A percentile compares a stretch with the other conserved stretches of the same genome.
phyloP scores from a whole-genome alignment of 1,140 invertebrate genomes.

The Cheumatopsyche charites region DNA sequence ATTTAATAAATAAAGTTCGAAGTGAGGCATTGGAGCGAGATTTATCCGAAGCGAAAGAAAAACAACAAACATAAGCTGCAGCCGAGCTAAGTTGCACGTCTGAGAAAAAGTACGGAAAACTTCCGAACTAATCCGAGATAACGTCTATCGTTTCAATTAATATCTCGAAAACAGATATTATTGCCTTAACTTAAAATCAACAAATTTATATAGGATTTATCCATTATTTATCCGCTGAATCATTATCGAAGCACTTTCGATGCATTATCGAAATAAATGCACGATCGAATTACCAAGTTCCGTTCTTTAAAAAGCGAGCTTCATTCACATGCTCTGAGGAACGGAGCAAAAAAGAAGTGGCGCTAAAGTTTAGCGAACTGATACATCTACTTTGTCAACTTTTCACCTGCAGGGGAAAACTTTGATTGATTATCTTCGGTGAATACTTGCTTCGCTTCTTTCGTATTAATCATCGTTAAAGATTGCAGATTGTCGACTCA shows the following conservation, averaged over 20 bases:
- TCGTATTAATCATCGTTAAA: slow-evolving; percentile 25
- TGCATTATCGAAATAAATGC: too few species aligned
- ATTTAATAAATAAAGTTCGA: slow-evolving; percentile 4
- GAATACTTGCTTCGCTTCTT: slow-evolving; percentile 20
- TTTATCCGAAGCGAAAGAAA: not conserved
- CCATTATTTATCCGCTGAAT: too few species aligned
- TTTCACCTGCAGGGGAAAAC: slow-evolving; percentile 30
- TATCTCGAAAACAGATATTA: too few species aligned
- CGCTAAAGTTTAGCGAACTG: slow-evolving; percentile 1
- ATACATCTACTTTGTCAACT: slow-evolving; percentile 26
- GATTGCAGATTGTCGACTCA: slow-evolving; percentile 26
- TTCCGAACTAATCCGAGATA: not conserved
- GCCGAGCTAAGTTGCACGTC: not conserved
- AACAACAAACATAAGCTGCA: not conserved
- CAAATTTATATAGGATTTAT: too few species aligned
- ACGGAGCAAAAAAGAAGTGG: not conserved
- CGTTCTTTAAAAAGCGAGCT: too few species aligned
- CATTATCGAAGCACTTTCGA: too few species aligned
- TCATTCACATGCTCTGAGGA: not conserved
- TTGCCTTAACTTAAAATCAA: too few species aligned
- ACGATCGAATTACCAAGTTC: too few species aligned
- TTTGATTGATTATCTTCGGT: slow-evolving; percentile 29
- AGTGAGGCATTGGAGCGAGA: not conserved
- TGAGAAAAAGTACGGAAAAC: slow-evolving; percentile 3
- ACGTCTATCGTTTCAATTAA: not conserved